phyloP scores from a whole-genome alignment of 2,113 vertebrate genomes.

The human (Homo sapiens) region DNA sequence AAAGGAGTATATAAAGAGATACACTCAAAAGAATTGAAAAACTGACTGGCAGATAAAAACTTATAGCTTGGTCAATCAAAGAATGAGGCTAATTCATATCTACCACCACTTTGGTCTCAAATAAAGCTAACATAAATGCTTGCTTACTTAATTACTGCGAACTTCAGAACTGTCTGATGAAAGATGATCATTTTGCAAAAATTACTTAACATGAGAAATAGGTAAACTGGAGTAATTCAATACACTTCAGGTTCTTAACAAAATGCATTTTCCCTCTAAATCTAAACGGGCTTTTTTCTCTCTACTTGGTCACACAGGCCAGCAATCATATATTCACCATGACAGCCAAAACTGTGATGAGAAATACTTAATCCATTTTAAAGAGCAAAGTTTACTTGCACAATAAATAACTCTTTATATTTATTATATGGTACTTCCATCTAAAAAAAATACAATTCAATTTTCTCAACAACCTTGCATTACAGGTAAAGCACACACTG shows the following conservation, averaged over 20 bases:
- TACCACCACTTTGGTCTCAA: background rate
- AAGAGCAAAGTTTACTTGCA: background rate
- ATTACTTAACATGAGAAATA: background rate
- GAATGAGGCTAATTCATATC: conserved; percentile 1
- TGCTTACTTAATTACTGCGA: background rate
- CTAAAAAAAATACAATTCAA: background rate
- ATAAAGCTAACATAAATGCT: background rate
- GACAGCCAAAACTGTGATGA: background rate
- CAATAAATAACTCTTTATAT: background rate
- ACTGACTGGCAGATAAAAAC: background rate
- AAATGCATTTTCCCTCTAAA: background rate
- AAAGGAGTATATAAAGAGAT: background rate
- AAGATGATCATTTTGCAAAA: background rate
- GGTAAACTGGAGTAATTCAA: background rate
- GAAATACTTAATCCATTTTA: background rate
- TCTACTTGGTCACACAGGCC: background rate
- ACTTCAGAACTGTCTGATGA: background rate
- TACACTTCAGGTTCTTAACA: background rate
- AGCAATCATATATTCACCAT: background rate
- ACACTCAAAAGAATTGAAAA: background rate
- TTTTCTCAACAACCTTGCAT: background rate
- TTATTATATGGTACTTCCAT: background rate
- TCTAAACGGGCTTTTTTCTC: background rate
- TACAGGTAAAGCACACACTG: background rate
- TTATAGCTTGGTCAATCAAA: background rate